Evolutionary conservation across 2,797 vertebrate genomes (phyloP).

Genomic region (Macroramphosus scolopax): DNA sequence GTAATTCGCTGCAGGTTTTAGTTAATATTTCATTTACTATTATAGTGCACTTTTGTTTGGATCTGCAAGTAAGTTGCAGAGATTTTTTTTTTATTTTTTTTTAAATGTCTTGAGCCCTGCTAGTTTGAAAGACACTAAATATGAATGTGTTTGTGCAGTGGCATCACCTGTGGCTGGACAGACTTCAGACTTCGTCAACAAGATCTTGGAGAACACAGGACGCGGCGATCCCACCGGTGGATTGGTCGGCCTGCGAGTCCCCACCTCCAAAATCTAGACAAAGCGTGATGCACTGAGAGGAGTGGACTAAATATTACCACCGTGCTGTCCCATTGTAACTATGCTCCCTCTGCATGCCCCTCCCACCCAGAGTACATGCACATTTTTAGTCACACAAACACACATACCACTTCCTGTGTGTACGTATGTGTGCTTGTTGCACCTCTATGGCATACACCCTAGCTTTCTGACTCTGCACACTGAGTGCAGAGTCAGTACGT

Average conservation of each 20-base stretch:
- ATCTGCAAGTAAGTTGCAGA: no score
- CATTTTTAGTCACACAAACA: constrained; percentile 67
- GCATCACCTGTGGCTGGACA: constrained; percentile 92
- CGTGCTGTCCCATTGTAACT: constrained; percentile 70
- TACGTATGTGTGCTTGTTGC: constrained; percentile 74
- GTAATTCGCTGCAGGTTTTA: no score
- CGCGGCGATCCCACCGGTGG: constrained; percentile 96
- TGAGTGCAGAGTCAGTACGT: constrained; percentile 40
- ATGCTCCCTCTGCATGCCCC: constrained; percentile 71
- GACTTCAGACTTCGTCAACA: constrained; percentile 99
- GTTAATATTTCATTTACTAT: no score
- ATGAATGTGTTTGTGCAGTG: constrained; percentile 61
- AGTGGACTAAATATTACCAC: constrained; percentile 61
- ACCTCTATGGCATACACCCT: constrained; percentile 63
- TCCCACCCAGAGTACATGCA: constrained; percentile 66
- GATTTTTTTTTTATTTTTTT: no score
- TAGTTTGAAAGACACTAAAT: no score
- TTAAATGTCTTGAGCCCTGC: no score
- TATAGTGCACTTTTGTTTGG: no score
- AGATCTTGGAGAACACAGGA: constrained; percentile 96
- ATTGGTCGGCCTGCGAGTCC: constrained; percentile 92
- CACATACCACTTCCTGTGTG: constrained; percentile 65
- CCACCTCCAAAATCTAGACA: constrained; percentile 90
- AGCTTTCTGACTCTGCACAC: constrained; percentile 69
- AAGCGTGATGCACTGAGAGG: constrained; percentile 41